Evolutionary conservation across 2,797 vertebrate genomes (phyloP).

Genomic region (Hypotaenidia okinawae): DNA sequence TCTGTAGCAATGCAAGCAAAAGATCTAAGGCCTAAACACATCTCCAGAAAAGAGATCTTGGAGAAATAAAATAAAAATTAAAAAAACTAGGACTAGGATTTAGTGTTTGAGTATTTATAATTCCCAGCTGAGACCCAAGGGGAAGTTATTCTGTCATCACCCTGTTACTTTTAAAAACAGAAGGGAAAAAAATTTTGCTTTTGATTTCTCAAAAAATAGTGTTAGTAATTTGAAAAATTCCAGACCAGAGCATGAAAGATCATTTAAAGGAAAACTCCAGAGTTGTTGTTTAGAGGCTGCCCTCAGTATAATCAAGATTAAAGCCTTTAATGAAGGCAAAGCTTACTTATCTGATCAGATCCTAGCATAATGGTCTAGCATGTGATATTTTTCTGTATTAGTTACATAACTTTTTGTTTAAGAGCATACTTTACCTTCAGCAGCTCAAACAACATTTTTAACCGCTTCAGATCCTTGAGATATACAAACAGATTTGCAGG

Average conservation of each 20-base stretch:
- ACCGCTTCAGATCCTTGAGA: slow-evolving; percentile 16
- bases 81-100: background rate
- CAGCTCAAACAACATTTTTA: slow-evolving; percentile 41
- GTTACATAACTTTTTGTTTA: slow-evolving; percentile 60
- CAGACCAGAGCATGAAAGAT: slow-evolving; percentile 17
- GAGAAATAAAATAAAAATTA: slow-evolving; percentile 34
- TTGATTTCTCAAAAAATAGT: slow-evolving; percentile 17
- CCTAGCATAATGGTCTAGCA: slow-evolving; percentile 45
- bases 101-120: slow-evolving; percentile 32
- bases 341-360: slow-evolving; percentile 63
- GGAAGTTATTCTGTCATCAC: background rate
- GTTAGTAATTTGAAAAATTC: slow-evolving; percentile 43
- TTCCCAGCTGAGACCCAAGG: background rate
- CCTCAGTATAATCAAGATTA: slow-evolving; percentile 57
- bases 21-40: slow-evolving; percentile 33
- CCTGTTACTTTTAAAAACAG: background rate
- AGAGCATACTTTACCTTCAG: background rate
- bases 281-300: slow-evolving; percentile 21
- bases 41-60: slow-evolving; percentile 32
- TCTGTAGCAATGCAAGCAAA: slow-evolving; percentile 52
- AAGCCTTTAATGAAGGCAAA: slow-evolving; percentile 65
- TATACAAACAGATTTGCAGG: background rate
- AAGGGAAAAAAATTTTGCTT: background rate
- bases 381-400: slow-evolving; percentile 51
- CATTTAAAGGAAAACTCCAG: background rate